Evolutionary conservation across 2,888 invertebrate genomes (phyloP).

Genomic region (Nephrotoma guestfalica): DNA sequence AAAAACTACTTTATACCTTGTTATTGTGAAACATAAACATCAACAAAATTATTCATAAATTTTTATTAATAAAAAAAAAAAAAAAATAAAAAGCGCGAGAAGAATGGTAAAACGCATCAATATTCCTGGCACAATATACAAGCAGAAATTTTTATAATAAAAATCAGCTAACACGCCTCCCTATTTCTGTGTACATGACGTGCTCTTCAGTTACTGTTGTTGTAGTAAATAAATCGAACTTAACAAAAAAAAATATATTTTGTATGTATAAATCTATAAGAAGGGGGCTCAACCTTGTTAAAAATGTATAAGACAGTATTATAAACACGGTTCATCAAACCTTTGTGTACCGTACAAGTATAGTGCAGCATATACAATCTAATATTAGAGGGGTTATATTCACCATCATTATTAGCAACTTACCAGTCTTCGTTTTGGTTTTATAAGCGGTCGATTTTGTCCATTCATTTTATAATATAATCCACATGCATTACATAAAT

Average conservation of each 20-base stretch:
- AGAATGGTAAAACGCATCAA: not conserved
- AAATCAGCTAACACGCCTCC: constrained; percentile 7
- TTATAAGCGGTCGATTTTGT: constrained; percentile 94
- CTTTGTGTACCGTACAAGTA: not conserved
- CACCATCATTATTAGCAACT: constrained; percentile 37
- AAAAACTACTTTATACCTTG: not conserved
- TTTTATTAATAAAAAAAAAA: not conserved
- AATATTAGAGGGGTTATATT: not conserved
- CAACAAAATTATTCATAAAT: not conserved
- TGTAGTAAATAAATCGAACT: not conserved
- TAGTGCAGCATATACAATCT: not conserved
- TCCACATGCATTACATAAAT: constrained; percentile 98
- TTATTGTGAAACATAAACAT: not conserved
- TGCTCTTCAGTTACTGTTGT: not conserved
- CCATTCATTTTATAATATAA: constrained; percentile 99
- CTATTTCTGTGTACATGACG: not conserved
- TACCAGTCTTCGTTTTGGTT: constrained; percentile 99
- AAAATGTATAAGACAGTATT: not conserved
- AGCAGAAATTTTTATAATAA: not conserved
- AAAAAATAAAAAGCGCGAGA: not conserved
- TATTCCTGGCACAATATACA: constrained; percentile 1
- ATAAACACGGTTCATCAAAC: not conserved
- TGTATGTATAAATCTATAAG: not conserved
- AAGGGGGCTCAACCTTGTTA: constrained; percentile 12
- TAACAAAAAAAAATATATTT: not conserved